Conservation (phyloP, 2,888 invertebrate species). For the Zonitis immaculata region DNA sequence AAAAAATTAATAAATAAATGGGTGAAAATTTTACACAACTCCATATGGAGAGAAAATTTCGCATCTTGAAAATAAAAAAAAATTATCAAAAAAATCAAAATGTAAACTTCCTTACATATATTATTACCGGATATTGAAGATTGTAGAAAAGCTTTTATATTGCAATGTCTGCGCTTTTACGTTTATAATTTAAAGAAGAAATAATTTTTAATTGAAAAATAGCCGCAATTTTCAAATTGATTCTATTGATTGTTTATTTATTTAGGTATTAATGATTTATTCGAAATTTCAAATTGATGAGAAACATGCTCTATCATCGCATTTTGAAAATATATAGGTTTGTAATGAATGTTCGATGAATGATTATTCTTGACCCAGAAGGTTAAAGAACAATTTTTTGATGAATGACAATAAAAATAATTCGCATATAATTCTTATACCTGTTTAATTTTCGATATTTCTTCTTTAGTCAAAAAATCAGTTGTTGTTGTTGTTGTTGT, state of each 20-base stretch:
- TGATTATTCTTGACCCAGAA: not conserved
- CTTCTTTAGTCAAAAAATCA: conserved; percentile 25
- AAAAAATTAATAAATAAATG: not conserved
- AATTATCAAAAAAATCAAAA: not conserved
- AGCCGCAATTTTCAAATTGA: not conserved
- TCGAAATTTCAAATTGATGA: not conserved
- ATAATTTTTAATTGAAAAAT: not conserved
- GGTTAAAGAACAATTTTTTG: not conserved
- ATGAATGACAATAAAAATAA: not conserved
- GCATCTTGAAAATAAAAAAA: not conserved
- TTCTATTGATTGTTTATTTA: not conserved
- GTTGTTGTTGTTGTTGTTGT: not conserved
- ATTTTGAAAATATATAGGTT: not conserved
- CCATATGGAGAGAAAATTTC: not conserved
- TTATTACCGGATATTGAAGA: not conserved
- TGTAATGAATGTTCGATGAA: not conserved
- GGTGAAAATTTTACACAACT: no score
- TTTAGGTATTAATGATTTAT: not conserved
- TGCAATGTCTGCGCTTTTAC: not conserved
- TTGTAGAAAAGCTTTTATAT: not conserved
- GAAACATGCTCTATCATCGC: not conserved
- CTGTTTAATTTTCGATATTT: conserved; percentile 28
- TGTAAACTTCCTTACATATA: not conserved
- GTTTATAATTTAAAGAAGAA: no score
- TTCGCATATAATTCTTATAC: conserved; percentile 18